phyloP scores from a whole-genome alignment of 2,113 vertebrate species.

The Boleophthalmus pectinirostris region DNA sequence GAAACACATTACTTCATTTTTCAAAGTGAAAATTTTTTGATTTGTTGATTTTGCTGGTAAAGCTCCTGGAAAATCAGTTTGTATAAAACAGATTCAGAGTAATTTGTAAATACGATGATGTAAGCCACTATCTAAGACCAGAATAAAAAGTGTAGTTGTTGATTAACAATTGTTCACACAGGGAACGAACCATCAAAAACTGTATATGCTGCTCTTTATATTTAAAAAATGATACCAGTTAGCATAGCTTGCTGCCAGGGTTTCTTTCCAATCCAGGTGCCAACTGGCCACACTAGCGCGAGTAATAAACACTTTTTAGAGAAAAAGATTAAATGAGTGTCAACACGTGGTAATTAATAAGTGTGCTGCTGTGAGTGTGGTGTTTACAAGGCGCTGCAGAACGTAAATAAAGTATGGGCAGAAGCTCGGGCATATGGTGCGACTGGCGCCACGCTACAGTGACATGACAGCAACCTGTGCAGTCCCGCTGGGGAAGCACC shows the following conservation, averaged over 20 bases:
- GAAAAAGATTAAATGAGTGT: slow-evolving; percentile 81
- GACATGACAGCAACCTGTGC: slow-evolving; percentile 79
- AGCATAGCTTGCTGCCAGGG: slow-evolving; percentile 43
- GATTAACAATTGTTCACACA: background rate
- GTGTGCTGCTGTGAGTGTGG: slow-evolving; percentile 73
- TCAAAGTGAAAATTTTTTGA: background rate
- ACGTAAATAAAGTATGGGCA: slow-evolving; percentile 78
- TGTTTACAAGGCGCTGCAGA: slow-evolving; percentile 78
- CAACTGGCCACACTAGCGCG: slow-evolving; percentile 59
- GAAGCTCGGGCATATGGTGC: slow-evolving; percentile 78
- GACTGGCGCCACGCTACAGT: slow-evolving; percentile 61
- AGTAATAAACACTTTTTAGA: slow-evolving; percentile 85
- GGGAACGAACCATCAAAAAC: slow-evolving; percentile 5
- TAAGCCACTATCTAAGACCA: background rate
- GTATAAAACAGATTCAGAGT: background rate
- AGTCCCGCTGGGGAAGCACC: slow-evolving; percentile 70
- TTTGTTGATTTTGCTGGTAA: background rate
- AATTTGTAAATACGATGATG: background rate
- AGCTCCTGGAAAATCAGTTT: background rate
- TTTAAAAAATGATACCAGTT: slow-evolving; percentile 7
- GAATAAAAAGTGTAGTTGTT: background rate
- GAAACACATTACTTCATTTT: background rate
- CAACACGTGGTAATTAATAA: slow-evolving; percentile 81
- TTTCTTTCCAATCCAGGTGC: slow-evolving; percentile 66
- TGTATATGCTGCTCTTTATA: slow-evolving; percentile 9